Evolutionary conservation across 2,888 invertebrate genomes (phyloP), one percentile per base, ranked within the genome.

Genomic region (Brenthis ino): DNA sequence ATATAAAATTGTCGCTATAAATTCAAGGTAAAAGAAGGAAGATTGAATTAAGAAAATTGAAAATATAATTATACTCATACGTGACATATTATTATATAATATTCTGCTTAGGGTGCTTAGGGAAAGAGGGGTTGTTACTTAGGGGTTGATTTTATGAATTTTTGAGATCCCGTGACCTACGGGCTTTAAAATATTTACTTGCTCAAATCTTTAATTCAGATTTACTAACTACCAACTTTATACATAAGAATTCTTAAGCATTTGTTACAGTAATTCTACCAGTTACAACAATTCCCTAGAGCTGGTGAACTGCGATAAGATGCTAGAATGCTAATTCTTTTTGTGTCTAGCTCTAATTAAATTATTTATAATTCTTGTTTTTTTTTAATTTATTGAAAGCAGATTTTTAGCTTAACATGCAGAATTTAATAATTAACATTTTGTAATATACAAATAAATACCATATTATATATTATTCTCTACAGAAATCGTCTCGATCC

Each of bases 271-370:
- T 43, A 56, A 54, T 50, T 57, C 16, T 14, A 56, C n/a, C n/a
- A 56, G 64, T 56, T 37, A 12, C 37, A 43, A 65, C 50, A 37
- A 57, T 57, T 65, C 57, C 50, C 48, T 43, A 55, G 48, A 5
- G 28, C 28, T 33, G 33, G 50, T n/a, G n/a, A 50, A 48, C 16
- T 50, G 57, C 14, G 57, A 65, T 65, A 57, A 65, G 48, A 24
- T 33, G 48, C 16, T 50, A 24, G 50, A 50, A 65, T 50, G 51
- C 48, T 8, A 64, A 48, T 28, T 47, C 13, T 24, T 58, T 58
- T 58, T 58, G 16, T 20, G 8, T 4, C 2, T 48, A 16, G 0
- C 20, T 56, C 24, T 24, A 20, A 47, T 43, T 47, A 58, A 58
- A 13, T 24, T 43, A n/a, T n/a, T 57, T n/a, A 6, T 37, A 43